Percentiles rank a stretch among this genome's conserved stretches.
These are phyloP conservation scores for Elysia crispata DNA, from an alignment of 2,888 invertebrate genomes.

Conservation along the genomic window DNA sequence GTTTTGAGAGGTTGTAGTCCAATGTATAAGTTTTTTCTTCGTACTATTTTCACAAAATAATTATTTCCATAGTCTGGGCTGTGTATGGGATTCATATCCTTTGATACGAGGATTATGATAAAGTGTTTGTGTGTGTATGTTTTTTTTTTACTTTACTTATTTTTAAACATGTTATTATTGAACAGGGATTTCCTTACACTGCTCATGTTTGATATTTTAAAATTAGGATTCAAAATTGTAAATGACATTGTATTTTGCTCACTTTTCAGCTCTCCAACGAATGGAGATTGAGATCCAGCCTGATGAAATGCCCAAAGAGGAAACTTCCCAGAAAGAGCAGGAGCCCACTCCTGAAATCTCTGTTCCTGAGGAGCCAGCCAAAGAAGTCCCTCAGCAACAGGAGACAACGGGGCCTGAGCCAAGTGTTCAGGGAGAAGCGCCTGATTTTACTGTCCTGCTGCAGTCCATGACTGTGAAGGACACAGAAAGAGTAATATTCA, in stretches of 20 bases:
- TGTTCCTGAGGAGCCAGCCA: constrained; percentile 30
- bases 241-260: background rate
- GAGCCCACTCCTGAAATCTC: constrained; percentile 46
- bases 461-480: constrained; percentile 90
- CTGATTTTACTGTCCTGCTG: constrained; percentile 87
- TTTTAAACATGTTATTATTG: no score
- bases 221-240: no score
- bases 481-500: constrained; percentile 84
- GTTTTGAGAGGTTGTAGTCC: no score
- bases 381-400: constrained; percentile 53
- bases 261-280: constrained; percentile 47
- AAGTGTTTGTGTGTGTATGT: no score
- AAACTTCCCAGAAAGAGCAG: constrained; percentile 41
- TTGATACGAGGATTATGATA: no score
- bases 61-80: no score
- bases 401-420: constrained; percentile 55
- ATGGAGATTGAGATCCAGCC: constrained; percentile 52
- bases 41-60: no score
- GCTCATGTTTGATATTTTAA: no score
- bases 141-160: no score
- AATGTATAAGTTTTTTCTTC: no score
- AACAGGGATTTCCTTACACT: no score
- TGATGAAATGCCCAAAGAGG: constrained; percentile 51
- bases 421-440: constrained; percentile 86
- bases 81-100: no score